Conservation (phyloP, 2,888 invertebrate species). For the Nowickia ferox region DNA sequence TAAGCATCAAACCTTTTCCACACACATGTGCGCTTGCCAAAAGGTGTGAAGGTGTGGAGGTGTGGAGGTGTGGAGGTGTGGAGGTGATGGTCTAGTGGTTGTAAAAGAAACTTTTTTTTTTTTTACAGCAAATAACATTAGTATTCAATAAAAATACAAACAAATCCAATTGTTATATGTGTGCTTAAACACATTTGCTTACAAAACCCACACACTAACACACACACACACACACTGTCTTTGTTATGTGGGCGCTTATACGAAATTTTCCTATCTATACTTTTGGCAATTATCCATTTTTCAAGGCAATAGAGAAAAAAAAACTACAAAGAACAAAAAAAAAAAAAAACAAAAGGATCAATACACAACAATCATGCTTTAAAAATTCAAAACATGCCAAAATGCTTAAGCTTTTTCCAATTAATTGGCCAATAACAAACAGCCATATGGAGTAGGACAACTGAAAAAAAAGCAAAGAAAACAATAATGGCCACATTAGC, state of each 20-base stretch:
- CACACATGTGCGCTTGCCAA: neutral
- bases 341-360: conserved; percentile 21
- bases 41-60: conserved; percentile 7
- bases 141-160: conserved; percentile 65
- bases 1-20: conserved; percentile 17
- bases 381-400: conserved; percentile 74
- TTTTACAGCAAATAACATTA: conserved; percentile 64
- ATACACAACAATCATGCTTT: conserved; percentile 64
- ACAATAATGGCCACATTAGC: conserved; percentile 15
- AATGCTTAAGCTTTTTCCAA: conserved; percentile 72
- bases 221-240: neutral
- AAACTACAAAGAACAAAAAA: neutral
- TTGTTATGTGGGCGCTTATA: neutral
- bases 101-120: conserved; percentile 34
- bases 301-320: conserved; percentile 26
- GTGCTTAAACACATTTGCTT: neutral
- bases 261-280: conserved; percentile 30
- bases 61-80: neutral
- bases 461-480: conserved; percentile 15
- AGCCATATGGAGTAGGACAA: conserved; percentile 56
- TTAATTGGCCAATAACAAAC: conserved; percentile 72
- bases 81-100: neutral
- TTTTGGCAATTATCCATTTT: conserved; percentile 71
- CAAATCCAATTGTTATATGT: neutral
- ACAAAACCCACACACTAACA: no score